These are phyloP conservation scores for Chaetoderma sp. DNA, from an alignment of 2,888 invertebrate genomes.

Conservation along the genomic window DNA sequence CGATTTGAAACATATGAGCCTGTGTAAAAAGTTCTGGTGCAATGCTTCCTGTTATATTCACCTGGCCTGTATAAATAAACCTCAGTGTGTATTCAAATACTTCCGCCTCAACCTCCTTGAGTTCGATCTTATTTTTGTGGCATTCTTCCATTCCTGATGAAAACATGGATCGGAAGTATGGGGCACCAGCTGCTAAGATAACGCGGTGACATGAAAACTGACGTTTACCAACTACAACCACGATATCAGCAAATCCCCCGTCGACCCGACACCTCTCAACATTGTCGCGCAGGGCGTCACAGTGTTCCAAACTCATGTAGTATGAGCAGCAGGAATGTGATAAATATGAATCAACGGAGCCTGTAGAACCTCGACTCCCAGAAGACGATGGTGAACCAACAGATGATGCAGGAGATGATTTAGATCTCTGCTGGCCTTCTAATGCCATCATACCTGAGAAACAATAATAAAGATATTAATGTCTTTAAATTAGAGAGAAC, in stretches of 20 bases:
- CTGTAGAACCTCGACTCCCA: too few species aligned
- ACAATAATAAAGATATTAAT: not conserved
- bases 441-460: not conserved
- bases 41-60: conserved; percentile 45
- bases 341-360: too few species aligned
- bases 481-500: not conserved
- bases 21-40: conserved; percentile 59
- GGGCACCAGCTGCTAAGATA: conserved; percentile 58
- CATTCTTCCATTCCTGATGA: conserved; percentile 63
- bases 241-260: conserved; percentile 54
- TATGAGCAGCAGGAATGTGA: too few species aligned
- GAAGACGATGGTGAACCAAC: too few species aligned
- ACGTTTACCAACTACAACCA: conserved; percentile 47
- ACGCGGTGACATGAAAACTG: conserved; percentile 58
- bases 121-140: conserved; percentile 49
- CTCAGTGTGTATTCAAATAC: conserved; percentile 56
- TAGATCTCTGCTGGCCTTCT: too few species aligned
- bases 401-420: too few species aligned
- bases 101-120: conserved; percentile 51
- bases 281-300: conserved; percentile 51
- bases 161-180: conserved; percentile 62
- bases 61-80: conserved; percentile 30
- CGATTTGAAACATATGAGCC: conserved; percentile 58
- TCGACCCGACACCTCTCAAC: conserved; percentile 53
- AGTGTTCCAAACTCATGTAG: conserved; percentile 53